These are phyloP conservation scores for Rhabdornis inornatus DNA, from an alignment of 2,113 vertebrate genomes.

Conservation along the genomic window DNA sequence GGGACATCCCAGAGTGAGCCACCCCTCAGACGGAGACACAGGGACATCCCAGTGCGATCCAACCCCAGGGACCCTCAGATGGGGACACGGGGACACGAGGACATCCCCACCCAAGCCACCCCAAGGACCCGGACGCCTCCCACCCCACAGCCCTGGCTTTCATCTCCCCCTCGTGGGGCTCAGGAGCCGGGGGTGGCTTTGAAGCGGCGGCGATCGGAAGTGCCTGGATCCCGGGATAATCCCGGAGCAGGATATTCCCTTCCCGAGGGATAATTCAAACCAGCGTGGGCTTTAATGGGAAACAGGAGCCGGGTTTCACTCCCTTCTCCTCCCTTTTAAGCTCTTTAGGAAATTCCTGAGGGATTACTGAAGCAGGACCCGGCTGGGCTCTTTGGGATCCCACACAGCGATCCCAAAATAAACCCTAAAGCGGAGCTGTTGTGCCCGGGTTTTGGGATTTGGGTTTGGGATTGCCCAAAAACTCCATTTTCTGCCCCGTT, in stretches of 20 bases:
- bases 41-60: too few species aligned
- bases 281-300: not conserved
- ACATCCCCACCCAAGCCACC: too few species aligned
- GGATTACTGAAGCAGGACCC: not conserved
- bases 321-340: not conserved
- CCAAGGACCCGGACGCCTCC: not conserved
- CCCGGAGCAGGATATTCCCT: conserved; percentile 30
- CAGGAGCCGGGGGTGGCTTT: conserved; percentile 48
- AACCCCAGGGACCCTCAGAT: too few species aligned
- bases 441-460: not conserved
- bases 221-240: not conserved
- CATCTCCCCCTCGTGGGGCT: not conserved
- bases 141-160: not conserved
- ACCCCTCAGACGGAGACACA: too few species aligned
- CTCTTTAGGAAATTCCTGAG: conserved; percentile 15
- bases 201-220: conserved; percentile 22
- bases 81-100: too few species aligned
- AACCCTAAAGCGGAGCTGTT: not conserved
- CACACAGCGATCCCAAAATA: rapidly evolving
- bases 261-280: conserved; percentile 43
- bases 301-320: not conserved
- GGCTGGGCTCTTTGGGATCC: not conserved
- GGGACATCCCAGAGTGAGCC: too few species aligned
- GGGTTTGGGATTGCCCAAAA: not conserved
- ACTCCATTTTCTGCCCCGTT: rapidly evolving